Percentiles rank a stretch among this genome's conserved stretches.
Evolutionary conservation across 2,113 vertebrate species (phyloP).

Genomic region (Telmatochromis sp.): DNA sequence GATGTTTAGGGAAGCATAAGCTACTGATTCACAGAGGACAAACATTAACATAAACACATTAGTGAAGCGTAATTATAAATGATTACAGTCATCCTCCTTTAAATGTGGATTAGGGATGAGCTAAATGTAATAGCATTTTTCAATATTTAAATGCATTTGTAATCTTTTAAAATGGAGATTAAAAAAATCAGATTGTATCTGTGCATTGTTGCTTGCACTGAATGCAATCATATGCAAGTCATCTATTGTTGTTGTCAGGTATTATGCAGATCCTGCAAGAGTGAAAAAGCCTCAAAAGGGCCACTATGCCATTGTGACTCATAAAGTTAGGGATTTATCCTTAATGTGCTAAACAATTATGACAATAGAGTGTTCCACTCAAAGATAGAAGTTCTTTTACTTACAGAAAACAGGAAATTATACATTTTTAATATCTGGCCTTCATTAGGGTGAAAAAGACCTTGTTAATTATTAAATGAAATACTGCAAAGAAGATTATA

Average conservation of each 20-base stretch:
- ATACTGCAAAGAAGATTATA: not conserved
- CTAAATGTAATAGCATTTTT: not conserved
- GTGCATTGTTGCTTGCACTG: not conserved
- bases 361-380: not conserved
- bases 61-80: not conserved
- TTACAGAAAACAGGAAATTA: not conserved
- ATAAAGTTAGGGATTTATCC: not conserved
- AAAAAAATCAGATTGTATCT: not conserved
- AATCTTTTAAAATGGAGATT: not conserved
- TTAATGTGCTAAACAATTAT: not conserved
- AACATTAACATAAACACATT: not conserved
- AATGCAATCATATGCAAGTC: not conserved
- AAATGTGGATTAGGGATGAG: not conserved
- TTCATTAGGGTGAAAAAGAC: not conserved
- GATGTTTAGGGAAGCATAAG: slow-evolving; percentile 16
- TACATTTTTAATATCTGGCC: not conserved
- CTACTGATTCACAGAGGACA: not conserved
- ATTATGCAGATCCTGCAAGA: not conserved
- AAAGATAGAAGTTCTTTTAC: not conserved
- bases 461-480: not conserved
- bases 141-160: not conserved
- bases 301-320: not conserved
- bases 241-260: not conserved
- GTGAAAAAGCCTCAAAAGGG: not conserved
- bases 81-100: not conserved